Evolutionary conservation across 1,140 invertebrate species (phyloP).

Genomic region (Orussus abietinus): DNA sequence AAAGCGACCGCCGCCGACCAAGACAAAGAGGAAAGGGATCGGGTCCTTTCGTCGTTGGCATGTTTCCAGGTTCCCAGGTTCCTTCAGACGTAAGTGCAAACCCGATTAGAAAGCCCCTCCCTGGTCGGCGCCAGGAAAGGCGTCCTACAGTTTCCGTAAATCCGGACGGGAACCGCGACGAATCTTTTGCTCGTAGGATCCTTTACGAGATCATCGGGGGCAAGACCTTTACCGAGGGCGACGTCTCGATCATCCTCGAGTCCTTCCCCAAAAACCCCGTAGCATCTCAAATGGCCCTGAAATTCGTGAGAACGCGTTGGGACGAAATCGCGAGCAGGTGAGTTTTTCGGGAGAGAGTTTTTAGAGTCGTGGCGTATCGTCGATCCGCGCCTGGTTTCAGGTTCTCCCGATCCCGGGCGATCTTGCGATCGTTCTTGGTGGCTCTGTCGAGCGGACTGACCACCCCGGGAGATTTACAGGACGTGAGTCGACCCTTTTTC

Average conservation of each 20-base stretch:
- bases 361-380: no score
- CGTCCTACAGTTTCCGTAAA: no score
- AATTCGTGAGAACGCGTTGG: constrained; percentile 38
- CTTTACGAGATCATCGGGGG: constrained; percentile 34
- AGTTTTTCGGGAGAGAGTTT: no score
- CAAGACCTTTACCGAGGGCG: constrained; percentile 25
- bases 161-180: no score
- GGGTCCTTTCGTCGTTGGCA: constrained; percentile 32
- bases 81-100: constrained; percentile 38
- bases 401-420: constrained; percentile 28
- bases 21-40: constrained; percentile 34
- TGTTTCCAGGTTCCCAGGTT: constrained; percentile 41
- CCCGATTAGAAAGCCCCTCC: no score
- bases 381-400: no score
- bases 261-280: constrained; percentile 35
- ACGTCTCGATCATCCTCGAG: constrained; percentile 30
- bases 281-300: constrained; percentile 29
- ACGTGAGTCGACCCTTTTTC: constrained; percentile 26
- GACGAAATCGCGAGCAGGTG: constrained; percentile 32
- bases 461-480: constrained; percentile 35
- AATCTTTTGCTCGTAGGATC: constrained; percentile 20
- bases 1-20: constrained; percentile 19
- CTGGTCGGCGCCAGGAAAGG: no score
- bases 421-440: constrained; percentile 32
- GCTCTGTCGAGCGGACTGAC: constrained; percentile 33